These are phyloP conservation scores for Martes flavigula DNA, from an alignment of 2,797 vertebrate species.

Conservation along the genomic window DNA sequence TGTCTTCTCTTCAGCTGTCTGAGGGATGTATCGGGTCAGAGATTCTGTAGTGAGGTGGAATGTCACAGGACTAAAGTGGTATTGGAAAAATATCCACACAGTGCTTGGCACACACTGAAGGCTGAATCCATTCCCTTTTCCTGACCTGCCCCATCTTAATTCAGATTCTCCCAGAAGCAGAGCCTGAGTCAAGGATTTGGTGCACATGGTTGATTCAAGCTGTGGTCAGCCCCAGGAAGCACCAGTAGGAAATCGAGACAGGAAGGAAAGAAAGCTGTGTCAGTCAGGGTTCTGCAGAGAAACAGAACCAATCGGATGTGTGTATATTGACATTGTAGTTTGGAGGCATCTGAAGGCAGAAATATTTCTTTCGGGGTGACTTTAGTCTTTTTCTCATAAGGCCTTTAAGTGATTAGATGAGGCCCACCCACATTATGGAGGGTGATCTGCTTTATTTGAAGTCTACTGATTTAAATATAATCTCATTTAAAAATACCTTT, in stretches of 20 bases:
- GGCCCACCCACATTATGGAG: neutral
- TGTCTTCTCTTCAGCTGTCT: neutral
- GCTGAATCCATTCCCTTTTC: neutral
- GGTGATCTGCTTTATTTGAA: neutral
- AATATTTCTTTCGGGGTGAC: neutral
- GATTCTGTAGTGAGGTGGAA: neutral
- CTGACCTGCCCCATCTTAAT: neutral
- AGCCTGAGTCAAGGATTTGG: neutral
- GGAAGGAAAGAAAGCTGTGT: neutral
- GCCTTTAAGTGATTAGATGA: neutral
- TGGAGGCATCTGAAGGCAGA: neutral
- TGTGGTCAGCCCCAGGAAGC: neutral
- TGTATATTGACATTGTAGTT: neutral
- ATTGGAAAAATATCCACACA: neutral
- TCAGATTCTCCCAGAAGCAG: neutral
- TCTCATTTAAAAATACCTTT: slow-evolving; percentile 2
- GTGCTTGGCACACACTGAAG: neutral
- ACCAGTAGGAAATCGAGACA: neutral
- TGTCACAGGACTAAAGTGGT: neutral
- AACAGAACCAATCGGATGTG: neutral
- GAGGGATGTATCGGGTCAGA: rapidly evolving
- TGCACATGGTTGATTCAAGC: neutral
- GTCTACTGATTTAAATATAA: neutral
- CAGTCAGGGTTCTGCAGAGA: neutral
- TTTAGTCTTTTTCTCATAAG: neutral